Conservation (phyloP, 2,888 invertebrate genomes). For the Pristionchus fissidentatus region DNA sequence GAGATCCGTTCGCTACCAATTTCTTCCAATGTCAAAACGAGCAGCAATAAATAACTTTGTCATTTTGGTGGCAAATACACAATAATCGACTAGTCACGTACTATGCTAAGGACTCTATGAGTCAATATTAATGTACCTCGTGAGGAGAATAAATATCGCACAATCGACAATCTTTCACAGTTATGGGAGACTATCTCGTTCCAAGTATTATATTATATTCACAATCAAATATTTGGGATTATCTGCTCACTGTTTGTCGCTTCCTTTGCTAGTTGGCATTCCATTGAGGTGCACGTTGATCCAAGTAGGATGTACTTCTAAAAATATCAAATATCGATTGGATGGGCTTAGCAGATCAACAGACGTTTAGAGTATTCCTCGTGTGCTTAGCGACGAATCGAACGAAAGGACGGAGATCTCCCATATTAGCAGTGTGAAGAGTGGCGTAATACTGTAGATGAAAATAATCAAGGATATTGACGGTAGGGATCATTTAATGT, state of each 20-base stretch:
- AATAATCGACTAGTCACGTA: not conserved
- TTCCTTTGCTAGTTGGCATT: conserved; percentile 12
- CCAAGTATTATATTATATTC: not conserved
- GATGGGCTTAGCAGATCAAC: not conserved
- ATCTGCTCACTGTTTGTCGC: not conserved
- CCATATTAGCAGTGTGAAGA: conserved; percentile 90
- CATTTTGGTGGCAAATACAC: not conserved
- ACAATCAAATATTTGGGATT: not conserved
- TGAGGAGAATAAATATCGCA: conserved; percentile 4
- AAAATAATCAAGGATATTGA: not conserved
- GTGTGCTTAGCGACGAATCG: conserved; percentile 87
- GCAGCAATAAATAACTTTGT: conserved; percentile 55
- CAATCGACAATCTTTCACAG: not conserved
- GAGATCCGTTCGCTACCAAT: conserved; percentile 74
- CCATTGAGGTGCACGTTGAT: conserved; percentile 28
- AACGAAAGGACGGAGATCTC: conserved; percentile 94
- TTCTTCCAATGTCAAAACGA: conserved; percentile 74
- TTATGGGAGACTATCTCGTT: not conserved
- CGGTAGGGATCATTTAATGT: not conserved
- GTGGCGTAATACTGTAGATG: conserved; percentile 85
- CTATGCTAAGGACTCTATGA: not conserved
- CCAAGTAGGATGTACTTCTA: conserved; percentile 32
- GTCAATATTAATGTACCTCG: conserved; percentile 9
- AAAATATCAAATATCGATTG: not conserved
- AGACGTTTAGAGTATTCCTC: conserved; percentile 66